These are phyloP conservation scores for Euschistus heros DNA, from an alignment of 1,140 invertebrate species.

Conservation along the genomic window DNA sequence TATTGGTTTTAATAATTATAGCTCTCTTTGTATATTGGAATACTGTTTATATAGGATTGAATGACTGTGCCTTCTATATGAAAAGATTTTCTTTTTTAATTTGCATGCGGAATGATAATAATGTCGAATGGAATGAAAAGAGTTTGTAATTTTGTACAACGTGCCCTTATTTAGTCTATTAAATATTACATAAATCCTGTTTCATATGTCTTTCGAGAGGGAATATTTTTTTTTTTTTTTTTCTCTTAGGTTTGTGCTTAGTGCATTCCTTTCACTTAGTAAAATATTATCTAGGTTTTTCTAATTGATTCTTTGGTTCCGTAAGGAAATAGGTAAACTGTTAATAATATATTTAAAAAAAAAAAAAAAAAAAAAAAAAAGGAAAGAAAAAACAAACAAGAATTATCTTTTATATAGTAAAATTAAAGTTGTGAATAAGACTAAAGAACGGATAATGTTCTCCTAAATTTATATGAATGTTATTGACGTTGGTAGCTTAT, in stretches of 20 bases:
- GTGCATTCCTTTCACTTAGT: not conserved
- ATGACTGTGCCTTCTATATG: conserved; percentile 21
- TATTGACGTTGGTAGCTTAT: not conserved
- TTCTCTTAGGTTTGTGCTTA: conserved; percentile 2
- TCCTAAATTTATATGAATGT: conserved; percentile 3
- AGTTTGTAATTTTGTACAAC: conserved; percentile 10
- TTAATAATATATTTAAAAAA: no score
- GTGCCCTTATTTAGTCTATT: not conserved
- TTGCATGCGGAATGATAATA: not conserved
- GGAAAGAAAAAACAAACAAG: no score
- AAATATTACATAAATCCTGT: not conserved
- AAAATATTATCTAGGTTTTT: no score
- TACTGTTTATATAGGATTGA: conserved; percentile 13
- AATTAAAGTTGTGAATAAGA: not conserved
- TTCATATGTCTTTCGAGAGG: conserved; percentile 2
- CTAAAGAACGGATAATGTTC: not conserved
- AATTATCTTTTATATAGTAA: no score
- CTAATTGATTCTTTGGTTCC: no score
- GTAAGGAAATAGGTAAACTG: no score
- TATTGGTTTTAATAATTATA: conserved; percentile 13
- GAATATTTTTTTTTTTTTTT: not conserved
- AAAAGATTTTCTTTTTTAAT: conserved; percentile 12
- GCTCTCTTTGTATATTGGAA: conserved; percentile 9
- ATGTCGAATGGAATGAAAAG: not conserved
- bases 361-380: no score